These are phyloP conservation scores for Pelvicachromis taeniatus DNA, from an alignment of 2,113 vertebrate species.

Conservation along the genomic window DNA sequence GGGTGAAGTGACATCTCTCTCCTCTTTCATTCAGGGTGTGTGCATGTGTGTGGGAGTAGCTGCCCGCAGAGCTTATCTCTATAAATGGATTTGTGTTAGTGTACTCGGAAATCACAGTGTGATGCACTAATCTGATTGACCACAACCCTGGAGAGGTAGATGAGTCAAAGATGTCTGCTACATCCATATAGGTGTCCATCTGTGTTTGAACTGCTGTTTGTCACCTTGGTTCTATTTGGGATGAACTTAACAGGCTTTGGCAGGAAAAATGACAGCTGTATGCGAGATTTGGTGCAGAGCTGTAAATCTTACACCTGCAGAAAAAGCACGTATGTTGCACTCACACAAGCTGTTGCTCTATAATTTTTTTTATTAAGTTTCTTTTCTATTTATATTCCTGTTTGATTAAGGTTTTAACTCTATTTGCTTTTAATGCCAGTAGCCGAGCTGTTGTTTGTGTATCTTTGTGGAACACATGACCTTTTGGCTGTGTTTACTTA, in stretches of 20 bases:
- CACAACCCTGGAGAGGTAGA: constrained; percentile 12
- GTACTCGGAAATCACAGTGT: constrained; percentile 36
- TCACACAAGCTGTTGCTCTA: not conserved
- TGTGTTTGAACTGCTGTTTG: not conserved
- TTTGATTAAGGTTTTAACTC: not conserved
- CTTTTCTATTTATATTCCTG: not conserved
- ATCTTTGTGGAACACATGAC: not conserved
- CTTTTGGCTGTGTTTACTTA: not conserved
- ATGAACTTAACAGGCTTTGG: not conserved
- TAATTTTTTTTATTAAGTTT: not conserved
- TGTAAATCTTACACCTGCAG: not conserved
- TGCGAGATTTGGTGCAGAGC: not conserved
- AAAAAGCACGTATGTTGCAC: not conserved
- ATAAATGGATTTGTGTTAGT: constrained; percentile 62
- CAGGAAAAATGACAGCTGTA: not conserved
- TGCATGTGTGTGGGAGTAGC: not conserved
- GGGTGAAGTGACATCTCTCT: constrained; percentile 3
- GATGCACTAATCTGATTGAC: constrained; percentile 61
- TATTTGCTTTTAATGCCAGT: not conserved
- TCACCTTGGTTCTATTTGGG: not conserved
- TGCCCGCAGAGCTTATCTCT: constrained; percentile 51
- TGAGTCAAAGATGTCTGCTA: not conserved
- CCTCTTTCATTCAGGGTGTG: not conserved
- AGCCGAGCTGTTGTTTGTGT: not conserved
- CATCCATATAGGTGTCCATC: not conserved